These are phyloP conservation scores for Campoplex capitator DNA, from an alignment of 2,888 invertebrate genomes.

Conservation along the genomic window DNA sequence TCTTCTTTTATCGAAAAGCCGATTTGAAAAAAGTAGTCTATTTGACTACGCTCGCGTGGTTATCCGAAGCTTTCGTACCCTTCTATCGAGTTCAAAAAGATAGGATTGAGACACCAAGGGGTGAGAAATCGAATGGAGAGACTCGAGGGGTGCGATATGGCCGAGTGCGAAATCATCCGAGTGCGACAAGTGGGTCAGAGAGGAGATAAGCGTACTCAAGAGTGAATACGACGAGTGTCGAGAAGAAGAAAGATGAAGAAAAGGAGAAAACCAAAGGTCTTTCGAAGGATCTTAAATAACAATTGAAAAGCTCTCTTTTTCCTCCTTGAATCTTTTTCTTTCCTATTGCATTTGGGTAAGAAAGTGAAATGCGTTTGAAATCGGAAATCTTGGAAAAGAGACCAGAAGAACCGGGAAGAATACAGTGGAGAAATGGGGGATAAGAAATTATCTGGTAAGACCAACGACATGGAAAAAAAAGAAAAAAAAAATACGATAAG, in stretches of 20 bases:
- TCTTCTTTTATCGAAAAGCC: neutral
- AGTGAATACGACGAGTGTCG: conserved; percentile 53
- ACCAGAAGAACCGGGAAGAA: conserved; percentile 5
- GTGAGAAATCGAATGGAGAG: conserved; percentile 36
- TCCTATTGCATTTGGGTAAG: conserved; percentile 16
- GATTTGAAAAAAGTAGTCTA: conserved; percentile 6
- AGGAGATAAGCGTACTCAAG: conserved; percentile 62
- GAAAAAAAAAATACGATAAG: neutral
- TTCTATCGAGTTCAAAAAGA: conserved; percentile 6
- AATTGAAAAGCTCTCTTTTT: conserved; percentile 32
- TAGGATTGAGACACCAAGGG: conserved; percentile 23
- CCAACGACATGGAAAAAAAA: neutral
- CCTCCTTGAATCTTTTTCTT: neutral
- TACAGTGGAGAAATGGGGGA: conserved; percentile 12
- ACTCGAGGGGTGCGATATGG: conserved; percentile 37
- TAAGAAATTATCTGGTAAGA: conserved; percentile 45
- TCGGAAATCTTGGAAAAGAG: neutral
- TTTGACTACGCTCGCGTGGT: conserved; percentile 18
- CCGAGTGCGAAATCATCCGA: conserved; percentile 64
- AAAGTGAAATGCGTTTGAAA: conserved; percentile 16
- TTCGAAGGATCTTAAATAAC: conserved; percentile 40
- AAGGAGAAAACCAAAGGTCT: conserved; percentile 19
- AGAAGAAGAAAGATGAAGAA: conserved; percentile 1
- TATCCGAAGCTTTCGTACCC: conserved; percentile 3
- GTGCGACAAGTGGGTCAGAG: conserved; percentile 70